phyloP scores from a whole-genome alignment of 2,797 vertebrate species.

The Limosa lapponica region DNA sequence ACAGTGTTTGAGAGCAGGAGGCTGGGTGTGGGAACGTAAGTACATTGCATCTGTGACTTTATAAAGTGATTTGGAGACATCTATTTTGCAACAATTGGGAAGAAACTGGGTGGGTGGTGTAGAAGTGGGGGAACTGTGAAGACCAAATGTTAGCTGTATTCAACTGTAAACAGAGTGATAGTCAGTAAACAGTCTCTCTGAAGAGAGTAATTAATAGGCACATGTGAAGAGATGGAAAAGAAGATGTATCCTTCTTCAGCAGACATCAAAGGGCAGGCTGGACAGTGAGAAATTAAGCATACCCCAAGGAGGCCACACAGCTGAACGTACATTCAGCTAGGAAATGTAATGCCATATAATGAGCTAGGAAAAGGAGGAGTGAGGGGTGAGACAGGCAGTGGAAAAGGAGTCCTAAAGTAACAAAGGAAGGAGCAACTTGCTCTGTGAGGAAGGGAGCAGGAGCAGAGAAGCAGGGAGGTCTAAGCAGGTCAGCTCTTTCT shows the following conservation, averaged over 20 bases:
- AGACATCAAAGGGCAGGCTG: constrained; percentile 71
- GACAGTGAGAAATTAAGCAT: constrained; percentile 52
- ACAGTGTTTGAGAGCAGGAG: background rate
- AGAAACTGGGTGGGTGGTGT: constrained; percentile 55
- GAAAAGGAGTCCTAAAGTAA: background rate
- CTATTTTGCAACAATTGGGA: constrained; percentile 57
- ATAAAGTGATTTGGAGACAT: constrained; percentile 14
- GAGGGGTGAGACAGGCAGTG: background rate
- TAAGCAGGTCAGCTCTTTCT: background rate
- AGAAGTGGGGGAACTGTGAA: constrained; percentile 47
- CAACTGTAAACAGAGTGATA: constrained; percentile 67
- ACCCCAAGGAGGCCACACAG: constrained; percentile 14
- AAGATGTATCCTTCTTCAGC: constrained; percentile 43
- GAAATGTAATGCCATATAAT: background rate
- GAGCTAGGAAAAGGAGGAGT: background rate
- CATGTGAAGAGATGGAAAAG: constrained; percentile 74
- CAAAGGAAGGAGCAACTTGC: background rate
- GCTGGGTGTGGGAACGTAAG: background rate
- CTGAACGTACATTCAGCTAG: constrained; percentile 19
- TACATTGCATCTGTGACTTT: background rate
- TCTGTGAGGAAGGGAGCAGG: background rate
- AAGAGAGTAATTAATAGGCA: constrained; percentile 71
- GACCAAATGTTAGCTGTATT: constrained; percentile 68
- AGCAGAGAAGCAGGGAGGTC: background rate
- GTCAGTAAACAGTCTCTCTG: constrained; percentile 72